These are phyloP conservation scores for Hymenochirus boettgeri DNA, from an alignment of 2,113 vertebrate genomes.

Conservation along the genomic window DNA sequence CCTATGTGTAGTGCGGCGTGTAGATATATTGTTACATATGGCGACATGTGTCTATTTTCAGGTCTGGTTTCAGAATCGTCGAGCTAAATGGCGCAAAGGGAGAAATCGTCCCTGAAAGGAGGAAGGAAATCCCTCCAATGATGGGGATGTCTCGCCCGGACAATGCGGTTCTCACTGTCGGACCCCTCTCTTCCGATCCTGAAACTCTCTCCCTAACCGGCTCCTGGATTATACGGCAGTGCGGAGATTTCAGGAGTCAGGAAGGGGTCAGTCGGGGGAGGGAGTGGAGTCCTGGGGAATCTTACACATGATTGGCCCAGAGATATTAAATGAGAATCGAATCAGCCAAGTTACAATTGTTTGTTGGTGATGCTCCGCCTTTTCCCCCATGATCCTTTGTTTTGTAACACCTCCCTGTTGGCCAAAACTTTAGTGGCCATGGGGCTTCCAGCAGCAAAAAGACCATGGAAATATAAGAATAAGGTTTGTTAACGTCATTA, in stretches of 20 bases:
- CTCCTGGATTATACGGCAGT: slow-evolving; percentile 8
- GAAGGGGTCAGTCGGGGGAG: slow-evolving; percentile 8
- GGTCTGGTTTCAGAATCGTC: slow-evolving; percentile 97
- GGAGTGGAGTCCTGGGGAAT: not conserved
- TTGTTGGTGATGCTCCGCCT: too few relatives aligned
- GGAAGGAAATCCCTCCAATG: slow-evolving; percentile 38
- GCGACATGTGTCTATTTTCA: slow-evolving; percentile 48
- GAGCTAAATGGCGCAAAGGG: slow-evolving; percentile 87
- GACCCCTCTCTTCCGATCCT: slow-evolving; percentile 5
- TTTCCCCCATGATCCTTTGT: too few relatives aligned
- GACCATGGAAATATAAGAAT: too few relatives aligned
- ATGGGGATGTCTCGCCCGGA: not conserved
- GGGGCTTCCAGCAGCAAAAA: too few relatives aligned
- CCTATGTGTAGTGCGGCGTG: not conserved
- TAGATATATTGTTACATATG: not conserved
- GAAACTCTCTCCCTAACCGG: slow-evolving; percentile 8
- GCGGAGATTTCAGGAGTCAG: not conserved
- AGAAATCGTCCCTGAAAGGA: slow-evolving; percentile 59
- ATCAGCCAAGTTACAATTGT: too few relatives aligned
- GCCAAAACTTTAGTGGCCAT: too few relatives aligned
- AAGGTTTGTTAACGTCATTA: too few relatives aligned
- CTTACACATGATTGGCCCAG: too few relatives aligned
- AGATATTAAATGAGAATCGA: too few relatives aligned
- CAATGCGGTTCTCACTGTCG: not conserved
- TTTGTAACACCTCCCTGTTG: too few relatives aligned